phyloP scores from a whole-genome alignment of 2,888 invertebrate species.

The Drosophila atroscutellata region DNA sequence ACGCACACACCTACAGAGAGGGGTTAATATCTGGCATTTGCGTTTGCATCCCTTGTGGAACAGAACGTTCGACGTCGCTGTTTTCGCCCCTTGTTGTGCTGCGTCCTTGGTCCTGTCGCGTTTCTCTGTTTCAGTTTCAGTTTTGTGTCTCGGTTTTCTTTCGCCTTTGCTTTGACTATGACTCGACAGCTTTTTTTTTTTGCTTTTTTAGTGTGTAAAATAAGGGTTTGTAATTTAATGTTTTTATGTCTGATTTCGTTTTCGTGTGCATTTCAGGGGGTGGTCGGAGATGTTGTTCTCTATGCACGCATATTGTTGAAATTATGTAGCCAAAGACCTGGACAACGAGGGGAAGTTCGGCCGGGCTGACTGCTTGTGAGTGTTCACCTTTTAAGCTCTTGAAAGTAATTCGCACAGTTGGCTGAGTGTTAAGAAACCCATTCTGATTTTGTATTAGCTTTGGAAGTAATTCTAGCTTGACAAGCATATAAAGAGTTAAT shows the following conservation, averaged over 20 bases:
- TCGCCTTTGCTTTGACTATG: constrained; percentile 35
- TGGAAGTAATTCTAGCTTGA: background rate
- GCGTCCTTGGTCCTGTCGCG: constrained; percentile 70
- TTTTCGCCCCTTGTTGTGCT: constrained; percentile 57
- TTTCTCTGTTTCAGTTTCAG: constrained; percentile 72
- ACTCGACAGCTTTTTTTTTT: constrained; percentile 44
- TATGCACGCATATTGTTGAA: constrained; percentile 82
- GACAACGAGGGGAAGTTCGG: constrained; percentile 5
- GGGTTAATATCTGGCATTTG: constrained; percentile 76
- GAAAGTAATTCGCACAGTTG: constrained; percentile 49
- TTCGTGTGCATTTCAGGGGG: constrained; percentile 47
- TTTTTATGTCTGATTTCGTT: constrained; percentile 82
- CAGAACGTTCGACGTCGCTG: constrained; percentile 32
- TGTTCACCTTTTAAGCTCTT: constrained; percentile 68
- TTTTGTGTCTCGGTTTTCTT: constrained; percentile 66
- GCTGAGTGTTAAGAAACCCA: background rate
- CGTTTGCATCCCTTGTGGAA: constrained; percentile 77
- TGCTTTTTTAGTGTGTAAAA: constrained; percentile 68
- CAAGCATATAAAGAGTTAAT: background rate
- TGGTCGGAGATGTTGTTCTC: constrained; percentile 44
- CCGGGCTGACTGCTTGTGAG: constrained; percentile 34
- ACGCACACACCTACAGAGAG: constrained; percentile 44
- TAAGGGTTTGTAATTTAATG: constrained; percentile 83
- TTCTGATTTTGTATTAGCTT: background rate
- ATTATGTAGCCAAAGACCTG: constrained; percentile 76